Percentiles rank a stretch among this genome's conserved stretches.
These are phyloP conservation scores for Gnathonemus echidnorhynchus DNA, from an alignment of 2,113 vertebrate genomes.

Conservation along the genomic window DNA sequence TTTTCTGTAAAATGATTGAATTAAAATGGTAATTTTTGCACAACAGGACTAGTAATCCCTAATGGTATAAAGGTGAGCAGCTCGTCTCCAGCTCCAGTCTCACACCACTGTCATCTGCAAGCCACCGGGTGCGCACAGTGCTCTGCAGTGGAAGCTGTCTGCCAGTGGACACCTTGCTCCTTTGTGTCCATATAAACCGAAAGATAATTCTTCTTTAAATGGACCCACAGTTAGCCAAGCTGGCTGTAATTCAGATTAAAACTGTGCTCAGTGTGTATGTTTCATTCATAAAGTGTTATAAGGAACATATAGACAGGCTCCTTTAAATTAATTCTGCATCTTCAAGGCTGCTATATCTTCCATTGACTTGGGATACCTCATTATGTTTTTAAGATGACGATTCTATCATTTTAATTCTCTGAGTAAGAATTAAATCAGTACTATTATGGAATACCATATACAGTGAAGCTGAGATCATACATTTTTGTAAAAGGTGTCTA, in stretches of 20 bases:
- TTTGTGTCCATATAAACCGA: neutral
- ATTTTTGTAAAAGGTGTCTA: neutral
- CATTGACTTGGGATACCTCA: constrained; percentile 13
- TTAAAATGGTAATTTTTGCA: constrained; percentile 31
- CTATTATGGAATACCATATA: neutral
- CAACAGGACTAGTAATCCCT: constrained; percentile 22
- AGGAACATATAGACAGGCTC: neutral
- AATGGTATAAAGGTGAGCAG: neutral
- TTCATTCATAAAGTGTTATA: neutral
- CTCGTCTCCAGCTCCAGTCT: neutral
- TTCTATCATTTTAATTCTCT: neutral
- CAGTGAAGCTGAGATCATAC: neutral
- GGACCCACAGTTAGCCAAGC: neutral
- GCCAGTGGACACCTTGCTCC: neutral
- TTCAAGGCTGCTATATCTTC: constrained; percentile 10
- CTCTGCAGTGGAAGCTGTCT: constrained; percentile 13
- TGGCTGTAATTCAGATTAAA: neutral
- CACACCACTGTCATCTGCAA: neutral
- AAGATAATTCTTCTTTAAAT: neutral
- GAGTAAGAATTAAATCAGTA: neutral
- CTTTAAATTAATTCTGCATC: neutral
- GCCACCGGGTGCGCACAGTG: neutral
- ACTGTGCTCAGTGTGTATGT: neutral
- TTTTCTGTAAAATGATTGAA: constrained; percentile 29
- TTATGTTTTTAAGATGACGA: neutral